Evolutionary conservation across 2,113 vertebrate genomes (phyloP), one percentile per base, ranked within the genome.

Genomic region (Madoqua kirkii): DNA sequence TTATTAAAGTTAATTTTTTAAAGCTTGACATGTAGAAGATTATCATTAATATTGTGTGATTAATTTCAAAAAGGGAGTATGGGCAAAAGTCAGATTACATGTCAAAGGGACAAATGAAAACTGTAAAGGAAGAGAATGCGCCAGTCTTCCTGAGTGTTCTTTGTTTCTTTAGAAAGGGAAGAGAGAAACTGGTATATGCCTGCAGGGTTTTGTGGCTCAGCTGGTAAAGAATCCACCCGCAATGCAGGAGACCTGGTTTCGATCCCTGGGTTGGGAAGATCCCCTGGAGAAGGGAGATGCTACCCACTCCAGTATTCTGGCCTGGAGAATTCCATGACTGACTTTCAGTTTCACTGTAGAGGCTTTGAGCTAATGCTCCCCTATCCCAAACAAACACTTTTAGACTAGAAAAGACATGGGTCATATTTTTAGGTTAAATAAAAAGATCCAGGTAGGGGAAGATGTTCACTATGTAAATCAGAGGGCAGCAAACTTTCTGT

Each of bases 141-240:
- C 10, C 19, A 40, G 17, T 16, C 3, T 89, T 71, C 74, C 64
- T 54, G 13, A 48, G 12, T 7, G 6, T 54, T 54, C 50, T 82
- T 54, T 82, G 31, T 82, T 23, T 19, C 79, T 54, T 54, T n/a
- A n/a, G 16, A 13, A 83, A 91, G n/a, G 13, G 15, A 78, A 89
- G n/a, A 88, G 7, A 52, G 43, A 85, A 81, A 59, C 21, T 67
- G 5, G 60, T 87, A 7, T 95, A 6, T 52, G 54, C 15, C 48
- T 92, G 9, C 17, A 71, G 17, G 40, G 67, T 40, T n/a, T 23
- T 23, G 67, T 71, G 19, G 64, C n/a, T 36, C n/a, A 71, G n/a
- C n/a, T 71, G 15, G n/a, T 71, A 19, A 71, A 21, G 17, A 36
- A 71, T 23, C n/a, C 0, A 0, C 5, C n/a, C 0, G 5, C 67